A percentile compares a stretch with the other conserved stretches of the same genome.
Conservation (phyloP, 2,797 vertebrate species). For the Xenopus petersii region DNA sequence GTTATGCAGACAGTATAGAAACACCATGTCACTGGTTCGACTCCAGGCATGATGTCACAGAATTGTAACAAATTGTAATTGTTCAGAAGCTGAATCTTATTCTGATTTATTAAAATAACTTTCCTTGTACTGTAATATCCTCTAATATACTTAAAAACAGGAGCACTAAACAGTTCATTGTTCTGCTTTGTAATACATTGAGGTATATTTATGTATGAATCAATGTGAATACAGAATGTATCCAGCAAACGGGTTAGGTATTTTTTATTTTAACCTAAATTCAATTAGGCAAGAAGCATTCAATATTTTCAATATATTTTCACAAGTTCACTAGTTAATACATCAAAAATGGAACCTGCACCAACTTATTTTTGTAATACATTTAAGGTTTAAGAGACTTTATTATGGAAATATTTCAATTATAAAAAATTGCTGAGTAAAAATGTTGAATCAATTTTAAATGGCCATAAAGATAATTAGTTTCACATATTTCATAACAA, state of each 20-base stretch:
- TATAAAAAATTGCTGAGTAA: slow-evolving; percentile 20
- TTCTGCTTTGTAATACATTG: background rate
- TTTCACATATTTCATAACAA: slow-evolving; percentile 34
- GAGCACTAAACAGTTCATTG: background rate
- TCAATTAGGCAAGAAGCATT: background rate
- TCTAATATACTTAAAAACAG: background rate
- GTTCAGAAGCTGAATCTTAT: background rate
- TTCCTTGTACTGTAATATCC: background rate
- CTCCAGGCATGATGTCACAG: too few species aligned
- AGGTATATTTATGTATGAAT: background rate
- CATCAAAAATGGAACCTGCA: slow-evolving; percentile 4
- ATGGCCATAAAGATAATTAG: slow-evolving; percentile 9
- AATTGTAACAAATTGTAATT: too few species aligned
- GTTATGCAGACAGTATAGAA: too few species aligned
- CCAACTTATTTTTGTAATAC: slow-evolving; percentile 11
- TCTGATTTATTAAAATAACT: background rate
- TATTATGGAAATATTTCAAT: slow-evolving; percentile 14
- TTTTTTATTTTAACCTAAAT: background rate
- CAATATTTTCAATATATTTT: background rate
- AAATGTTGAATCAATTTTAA: slow-evolving; percentile 18
- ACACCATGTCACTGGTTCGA: too few species aligned
- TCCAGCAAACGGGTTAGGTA: background rate
- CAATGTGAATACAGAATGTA: background rate
- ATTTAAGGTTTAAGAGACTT: slow-evolving; percentile 6
- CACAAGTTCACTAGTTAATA: background rate